These are phyloP conservation scores for Drosophila auraria DNA, from an alignment of 1,140 invertebrate genomes.

Conservation along the genomic window DNA sequence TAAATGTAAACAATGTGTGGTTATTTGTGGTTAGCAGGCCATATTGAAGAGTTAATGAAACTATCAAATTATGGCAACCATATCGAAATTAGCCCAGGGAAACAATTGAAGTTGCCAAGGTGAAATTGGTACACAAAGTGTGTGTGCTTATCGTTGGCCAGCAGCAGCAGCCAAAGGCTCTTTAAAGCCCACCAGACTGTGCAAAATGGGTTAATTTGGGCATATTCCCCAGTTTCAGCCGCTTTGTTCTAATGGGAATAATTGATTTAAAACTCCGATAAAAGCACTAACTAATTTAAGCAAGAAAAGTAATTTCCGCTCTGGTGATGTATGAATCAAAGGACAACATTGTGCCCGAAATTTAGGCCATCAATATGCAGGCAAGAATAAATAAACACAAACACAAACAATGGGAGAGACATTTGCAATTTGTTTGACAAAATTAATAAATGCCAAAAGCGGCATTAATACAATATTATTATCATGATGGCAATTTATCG, in stretches of 20 bases:
- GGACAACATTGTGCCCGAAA: constrained; percentile 23
- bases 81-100: not conserved
- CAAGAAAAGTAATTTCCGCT: constrained; percentile 38
- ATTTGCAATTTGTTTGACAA: constrained; percentile 46
- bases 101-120: not conserved
- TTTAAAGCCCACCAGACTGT: not conserved
- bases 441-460: constrained; percentile 63
- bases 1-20: not conserved
- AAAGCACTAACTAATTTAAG: constrained; percentile 26
- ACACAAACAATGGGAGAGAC: not conserved
- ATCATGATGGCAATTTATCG: constrained; percentile 36
- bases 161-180: not conserved
- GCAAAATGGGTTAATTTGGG: no score
- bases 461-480: constrained; percentile 49
- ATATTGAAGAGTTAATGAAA: not conserved
- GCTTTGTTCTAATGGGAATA: not conserved
- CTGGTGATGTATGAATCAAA: constrained; percentile 20
- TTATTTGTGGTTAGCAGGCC: not conserved
- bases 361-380: constrained; percentile 38
- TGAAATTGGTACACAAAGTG: constrained; percentile 1
- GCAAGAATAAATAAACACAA: constrained; percentile 27
- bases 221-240: not conserved
- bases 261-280: not conserved
- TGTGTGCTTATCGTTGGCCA: not conserved
- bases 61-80: not conserved